Percentiles rank a stretch among this genome's conserved stretches.
Conservation (phyloP, 2,113 vertebrate species). For the Noctilio leporinus region DNA sequence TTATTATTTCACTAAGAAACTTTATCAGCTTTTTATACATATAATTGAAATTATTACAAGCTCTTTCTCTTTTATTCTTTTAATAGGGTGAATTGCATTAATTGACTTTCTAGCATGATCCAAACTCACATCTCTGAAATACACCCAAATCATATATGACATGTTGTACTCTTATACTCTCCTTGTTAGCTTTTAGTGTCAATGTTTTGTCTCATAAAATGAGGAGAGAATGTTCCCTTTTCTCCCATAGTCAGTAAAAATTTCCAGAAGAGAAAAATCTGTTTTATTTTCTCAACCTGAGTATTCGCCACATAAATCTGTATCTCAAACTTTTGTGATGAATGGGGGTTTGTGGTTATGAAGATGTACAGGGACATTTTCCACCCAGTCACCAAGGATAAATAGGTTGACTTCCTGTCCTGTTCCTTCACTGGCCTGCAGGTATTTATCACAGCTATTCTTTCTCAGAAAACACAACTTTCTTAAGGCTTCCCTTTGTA, state of each 20-base stretch:
- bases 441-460: background rate
- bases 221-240: background rate
- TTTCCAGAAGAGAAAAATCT: background rate
- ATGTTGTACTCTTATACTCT: background rate
- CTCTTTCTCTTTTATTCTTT: slow-evolving; percentile 3
- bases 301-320: background rate
- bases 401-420: background rate
- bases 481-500: background rate
- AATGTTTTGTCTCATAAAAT: background rate
- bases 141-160: background rate
- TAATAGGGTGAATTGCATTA: background rate
- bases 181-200: background rate
- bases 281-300: background rate
- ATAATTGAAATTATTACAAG: background rate
- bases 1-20: background rate
- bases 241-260: background rate
- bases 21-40: background rate
- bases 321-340: background rate
- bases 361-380: background rate
- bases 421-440: background rate
- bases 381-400: background rate
- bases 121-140: background rate
- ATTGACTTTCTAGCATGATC: background rate
- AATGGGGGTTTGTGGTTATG: background rate
- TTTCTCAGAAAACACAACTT: background rate